Conservation (phyloP, 2,113 vertebrate species). For the Numida meleagris region DNA sequence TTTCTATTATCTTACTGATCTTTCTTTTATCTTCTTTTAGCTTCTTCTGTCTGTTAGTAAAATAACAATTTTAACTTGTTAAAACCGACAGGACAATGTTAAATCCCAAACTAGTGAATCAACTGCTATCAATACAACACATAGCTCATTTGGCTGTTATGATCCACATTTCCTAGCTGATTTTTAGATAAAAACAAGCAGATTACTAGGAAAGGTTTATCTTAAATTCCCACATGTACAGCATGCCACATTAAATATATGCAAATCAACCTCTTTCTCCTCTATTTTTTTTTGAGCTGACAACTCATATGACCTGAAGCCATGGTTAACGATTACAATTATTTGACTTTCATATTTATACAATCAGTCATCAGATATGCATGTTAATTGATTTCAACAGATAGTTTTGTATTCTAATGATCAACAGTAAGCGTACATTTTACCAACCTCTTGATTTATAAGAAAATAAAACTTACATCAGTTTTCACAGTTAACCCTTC, state of each 20-base stretch:
- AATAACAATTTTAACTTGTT: background rate
- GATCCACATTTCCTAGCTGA: background rate
- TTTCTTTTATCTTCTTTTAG: background rate
- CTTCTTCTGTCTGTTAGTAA: background rate
- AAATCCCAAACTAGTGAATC: background rate
- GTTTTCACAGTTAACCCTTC: constrained; percentile 13
- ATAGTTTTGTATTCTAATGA: constrained; percentile 65
- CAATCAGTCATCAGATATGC: constrained; percentile 67
- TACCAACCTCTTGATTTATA: constrained; percentile 29
- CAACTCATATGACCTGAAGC: constrained; percentile 67
- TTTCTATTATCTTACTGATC: background rate
- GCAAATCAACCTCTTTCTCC: constrained; percentile 53
- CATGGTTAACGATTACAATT: constrained; percentile 68
- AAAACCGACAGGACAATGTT: background rate
- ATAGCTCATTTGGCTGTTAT: background rate
- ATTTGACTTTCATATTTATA: constrained; percentile 72
- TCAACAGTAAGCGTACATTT: background rate
- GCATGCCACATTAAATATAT: constrained; percentile 57
- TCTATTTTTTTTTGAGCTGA: constrained; percentile 47
- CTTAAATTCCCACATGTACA: constrained; percentile 56
- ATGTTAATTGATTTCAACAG: constrained; percentile 67
- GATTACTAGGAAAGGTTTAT: constrained; percentile 62
- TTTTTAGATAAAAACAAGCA: constrained; percentile 56
- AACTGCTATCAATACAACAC: background rate
- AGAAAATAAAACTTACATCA: background rate